Evolutionary conservation across 2,113 vertebrate genomes (phyloP).

Genomic region (Hippocampus barbouri): DNA sequence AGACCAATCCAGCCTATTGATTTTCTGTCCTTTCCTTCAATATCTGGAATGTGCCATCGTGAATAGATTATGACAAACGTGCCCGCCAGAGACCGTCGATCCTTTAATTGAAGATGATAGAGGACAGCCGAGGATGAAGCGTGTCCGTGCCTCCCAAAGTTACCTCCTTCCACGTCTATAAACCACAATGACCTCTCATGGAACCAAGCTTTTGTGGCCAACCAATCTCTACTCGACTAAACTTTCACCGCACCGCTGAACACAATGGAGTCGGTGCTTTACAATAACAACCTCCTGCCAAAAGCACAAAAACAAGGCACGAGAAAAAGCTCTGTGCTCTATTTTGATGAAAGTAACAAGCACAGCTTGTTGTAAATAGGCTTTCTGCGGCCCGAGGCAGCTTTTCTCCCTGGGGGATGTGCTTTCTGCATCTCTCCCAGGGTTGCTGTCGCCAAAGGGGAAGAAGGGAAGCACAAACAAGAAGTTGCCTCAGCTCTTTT

Average conservation of each 20-base stretch:
- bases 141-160: slow-evolving; percentile 56
- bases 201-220: slow-evolving; percentile 31
- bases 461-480: slow-evolving; percentile 70
- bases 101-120: slow-evolving; percentile 77
- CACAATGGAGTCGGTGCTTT: slow-evolving; percentile 74
- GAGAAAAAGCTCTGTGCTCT: slow-evolving; percentile 75
- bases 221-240: slow-evolving; percentile 46
- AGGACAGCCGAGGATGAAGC: slow-evolving; percentile 67
- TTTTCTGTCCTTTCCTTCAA: slow-evolving; percentile 77
- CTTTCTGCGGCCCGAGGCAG: slow-evolving; percentile 76
- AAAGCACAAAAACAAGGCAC: slow-evolving; percentile 75
- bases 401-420: slow-evolving; percentile 72
- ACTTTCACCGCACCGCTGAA: slow-evolving; percentile 62
- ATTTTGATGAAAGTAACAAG: slow-evolving; percentile 81
- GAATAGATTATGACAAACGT: slow-evolving; percentile 78
- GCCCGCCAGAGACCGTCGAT: slow-evolving; percentile 66
- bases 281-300: slow-evolving; percentile 78
- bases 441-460: slow-evolving; percentile 73
- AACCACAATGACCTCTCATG: slow-evolving; percentile 27
- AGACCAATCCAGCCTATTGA: slow-evolving; percentile 75
- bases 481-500: slow-evolving; percentile 67
- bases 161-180: slow-evolving; percentile 43
- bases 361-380: slow-evolving; percentile 82
- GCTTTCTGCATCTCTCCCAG: slow-evolving; percentile 74
- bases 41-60: slow-evolving; percentile 69